These are phyloP conservation scores for Melanotaenia maccullochi DNA, from an alignment of 2,797 vertebrate genomes.

Conservation along the genomic window DNA sequence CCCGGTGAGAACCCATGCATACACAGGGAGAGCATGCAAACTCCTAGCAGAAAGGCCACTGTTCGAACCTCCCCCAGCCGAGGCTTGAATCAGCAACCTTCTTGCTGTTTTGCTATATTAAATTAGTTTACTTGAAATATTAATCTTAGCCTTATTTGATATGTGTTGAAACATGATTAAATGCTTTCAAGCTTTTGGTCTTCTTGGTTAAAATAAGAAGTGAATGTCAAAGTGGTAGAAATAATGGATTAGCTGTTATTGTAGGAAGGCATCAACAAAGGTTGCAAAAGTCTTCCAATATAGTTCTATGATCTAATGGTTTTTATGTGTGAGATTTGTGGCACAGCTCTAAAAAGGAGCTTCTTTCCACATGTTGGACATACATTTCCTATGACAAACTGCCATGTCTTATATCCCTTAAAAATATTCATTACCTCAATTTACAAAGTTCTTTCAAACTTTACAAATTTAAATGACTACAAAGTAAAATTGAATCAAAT, in stretches of 20 bases:
- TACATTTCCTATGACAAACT: neutral
- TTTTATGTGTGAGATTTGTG: neutral
- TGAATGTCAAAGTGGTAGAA: neutral
- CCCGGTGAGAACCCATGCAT: too few relatives aligned
- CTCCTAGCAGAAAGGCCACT: too few relatives aligned
- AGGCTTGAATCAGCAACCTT: too few relatives aligned
- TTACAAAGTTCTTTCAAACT: neutral
- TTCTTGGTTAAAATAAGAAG: too few relatives aligned
- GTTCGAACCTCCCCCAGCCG: too few relatives aligned
- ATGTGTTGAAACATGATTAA: too few relatives aligned
- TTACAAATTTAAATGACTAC: conserved; percentile 15
- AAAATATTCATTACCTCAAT: neutral
- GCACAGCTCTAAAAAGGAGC: too few relatives aligned
- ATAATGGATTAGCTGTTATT: neutral
- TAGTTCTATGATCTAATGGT: neutral
- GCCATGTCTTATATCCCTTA: neutral
- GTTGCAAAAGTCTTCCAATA: neutral
- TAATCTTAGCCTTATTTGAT: too few relatives aligned
- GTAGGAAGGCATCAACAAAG: neutral
- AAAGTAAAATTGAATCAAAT: conserved; percentile 23
- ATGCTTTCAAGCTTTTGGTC: too few relatives aligned
- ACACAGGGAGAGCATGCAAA: too few relatives aligned
- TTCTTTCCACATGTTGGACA: neutral
- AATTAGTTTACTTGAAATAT: too few relatives aligned
- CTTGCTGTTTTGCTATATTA: too few relatives aligned